Conservation (phyloP, 1,140 invertebrate species). For the Pachyrhynchus sulphureomaculatus region DNA sequence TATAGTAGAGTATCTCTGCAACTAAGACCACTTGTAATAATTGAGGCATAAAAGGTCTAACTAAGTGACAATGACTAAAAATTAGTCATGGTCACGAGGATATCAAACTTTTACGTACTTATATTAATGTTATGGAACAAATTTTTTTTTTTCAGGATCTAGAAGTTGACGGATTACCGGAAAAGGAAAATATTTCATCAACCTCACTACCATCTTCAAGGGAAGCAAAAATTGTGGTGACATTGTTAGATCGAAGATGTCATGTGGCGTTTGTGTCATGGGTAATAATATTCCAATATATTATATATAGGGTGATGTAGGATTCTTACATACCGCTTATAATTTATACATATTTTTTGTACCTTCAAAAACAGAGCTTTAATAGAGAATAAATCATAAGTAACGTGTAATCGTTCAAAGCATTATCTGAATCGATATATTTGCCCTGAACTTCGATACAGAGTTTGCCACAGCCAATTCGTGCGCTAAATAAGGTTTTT, state of each 20-base stretch:
- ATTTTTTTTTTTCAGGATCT: constrained; percentile 27
- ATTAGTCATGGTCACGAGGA: no score
- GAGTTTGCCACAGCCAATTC: no score
- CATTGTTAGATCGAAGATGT: constrained; percentile 38
- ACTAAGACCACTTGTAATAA: not conserved
- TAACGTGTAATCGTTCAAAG: no score
- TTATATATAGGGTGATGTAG: not conserved
- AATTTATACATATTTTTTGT: not conserved
- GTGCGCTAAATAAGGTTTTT: no score
- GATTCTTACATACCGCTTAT: not conserved
- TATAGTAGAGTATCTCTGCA: no score
- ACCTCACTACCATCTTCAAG: constrained; percentile 2
- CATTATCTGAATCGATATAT: no score
- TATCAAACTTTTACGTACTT: no score
- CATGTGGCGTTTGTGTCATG: constrained; percentile 40
- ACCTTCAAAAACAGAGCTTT: no score
- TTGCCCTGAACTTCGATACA: no score
- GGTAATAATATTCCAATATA: constrained; percentile 28
- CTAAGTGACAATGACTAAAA: no score
- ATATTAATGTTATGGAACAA: no score
- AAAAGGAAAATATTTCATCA: not conserved
- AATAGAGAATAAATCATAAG: no score
- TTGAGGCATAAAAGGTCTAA: not conserved
- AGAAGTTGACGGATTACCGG: constrained; percentile 17
- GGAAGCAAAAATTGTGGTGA: constrained; percentile 34